Evolutionary conservation across 1,140 invertebrate species (phyloP).

Genomic region (Nixonia krombeini): DNA sequence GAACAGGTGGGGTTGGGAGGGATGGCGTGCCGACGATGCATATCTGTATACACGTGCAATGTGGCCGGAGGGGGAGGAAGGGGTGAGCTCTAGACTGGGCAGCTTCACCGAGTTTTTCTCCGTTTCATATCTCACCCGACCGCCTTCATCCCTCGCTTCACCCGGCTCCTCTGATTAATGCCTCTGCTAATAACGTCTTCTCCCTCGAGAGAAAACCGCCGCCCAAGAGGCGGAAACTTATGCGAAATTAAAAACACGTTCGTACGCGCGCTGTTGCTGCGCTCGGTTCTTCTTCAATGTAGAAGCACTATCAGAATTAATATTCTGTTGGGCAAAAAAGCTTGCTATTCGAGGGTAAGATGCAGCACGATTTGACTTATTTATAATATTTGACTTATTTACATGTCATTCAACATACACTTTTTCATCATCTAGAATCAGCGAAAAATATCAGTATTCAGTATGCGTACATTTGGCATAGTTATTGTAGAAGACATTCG

Average conservation of each 20-base stretch:
- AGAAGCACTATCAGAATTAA: slow-evolving; percentile 37
- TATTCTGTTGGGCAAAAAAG: slow-evolving; percentile 23
- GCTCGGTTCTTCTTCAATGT: slow-evolving; percentile 12
- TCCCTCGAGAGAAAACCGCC: slow-evolving; percentile 53
- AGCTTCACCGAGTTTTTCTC: slow-evolving; percentile 56
- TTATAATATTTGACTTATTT: too few relatives aligned
- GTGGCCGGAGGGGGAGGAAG: neutral
- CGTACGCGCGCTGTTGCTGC: slow-evolving; percentile 33
- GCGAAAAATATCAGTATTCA: too few relatives aligned
- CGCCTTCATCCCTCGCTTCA: slow-evolving; percentile 17
- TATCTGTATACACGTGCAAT: slow-evolving; percentile 17
- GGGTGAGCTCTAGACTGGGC: slow-evolving; percentile 16
- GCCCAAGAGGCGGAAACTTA: slow-evolving; percentile 55
- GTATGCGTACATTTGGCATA: too few relatives aligned
- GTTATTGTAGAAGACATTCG: too few relatives aligned
- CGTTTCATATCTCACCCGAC: slow-evolving; percentile 66
- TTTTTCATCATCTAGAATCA: too few relatives aligned
- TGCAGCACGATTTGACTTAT: too few relatives aligned
- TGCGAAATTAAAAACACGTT: slow-evolving; percentile 71
- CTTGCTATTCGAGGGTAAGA: too few relatives aligned
- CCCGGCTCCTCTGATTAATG: slow-evolving; percentile 64
- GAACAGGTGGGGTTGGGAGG: too few relatives aligned
- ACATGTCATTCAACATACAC: too few relatives aligned
- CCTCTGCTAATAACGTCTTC: slow-evolving; percentile 70
- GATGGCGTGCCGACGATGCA: too few relatives aligned